Conservation (phyloP, 1,140 invertebrate species). For the Lasioglossum albipes region DNA sequence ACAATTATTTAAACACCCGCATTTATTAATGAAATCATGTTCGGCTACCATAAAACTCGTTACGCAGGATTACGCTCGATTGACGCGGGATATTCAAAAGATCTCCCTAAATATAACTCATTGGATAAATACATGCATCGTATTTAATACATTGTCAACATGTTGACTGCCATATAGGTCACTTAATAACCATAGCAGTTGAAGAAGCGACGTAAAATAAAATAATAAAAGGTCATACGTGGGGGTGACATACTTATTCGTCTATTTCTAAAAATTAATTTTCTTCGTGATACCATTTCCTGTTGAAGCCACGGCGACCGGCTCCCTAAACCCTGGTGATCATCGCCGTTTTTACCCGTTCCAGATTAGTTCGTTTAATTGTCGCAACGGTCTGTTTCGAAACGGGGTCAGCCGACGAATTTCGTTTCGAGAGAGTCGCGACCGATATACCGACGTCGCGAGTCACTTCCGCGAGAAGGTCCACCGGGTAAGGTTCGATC, state of each 20-base stretch:
- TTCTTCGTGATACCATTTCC: not conserved
- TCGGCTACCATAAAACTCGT: not conserved
- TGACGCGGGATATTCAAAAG: too few species aligned
- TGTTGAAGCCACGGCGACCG: not conserved
- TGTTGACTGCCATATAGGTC: too few species aligned
- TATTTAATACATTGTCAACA: too few species aligned
- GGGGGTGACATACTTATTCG: too few species aligned
- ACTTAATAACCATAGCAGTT: too few species aligned
- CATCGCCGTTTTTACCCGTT: constrained; percentile 8
- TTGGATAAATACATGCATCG: too few species aligned
- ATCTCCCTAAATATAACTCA: too few species aligned
- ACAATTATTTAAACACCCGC: not conserved
- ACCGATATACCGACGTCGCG: not conserved
- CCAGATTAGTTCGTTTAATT: constrained; percentile 37
- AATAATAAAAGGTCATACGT: too few species aligned
- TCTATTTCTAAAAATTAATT: too few species aligned
- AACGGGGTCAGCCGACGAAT: constrained; percentile 34
- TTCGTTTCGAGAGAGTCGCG: constrained; percentile 2
- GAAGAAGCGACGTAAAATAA: too few species aligned
- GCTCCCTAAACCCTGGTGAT: not conserved
- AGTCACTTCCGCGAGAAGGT: constrained; percentile 41
- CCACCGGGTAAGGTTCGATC: constrained; percentile 1
- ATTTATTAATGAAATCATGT: not conserved
- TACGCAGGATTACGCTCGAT: too few species aligned
- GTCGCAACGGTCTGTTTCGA: not conserved